Evolutionary conservation across 2,113 vertebrate genomes (phyloP).

Genomic region (Ramphastos sulfuratus): DNA sequence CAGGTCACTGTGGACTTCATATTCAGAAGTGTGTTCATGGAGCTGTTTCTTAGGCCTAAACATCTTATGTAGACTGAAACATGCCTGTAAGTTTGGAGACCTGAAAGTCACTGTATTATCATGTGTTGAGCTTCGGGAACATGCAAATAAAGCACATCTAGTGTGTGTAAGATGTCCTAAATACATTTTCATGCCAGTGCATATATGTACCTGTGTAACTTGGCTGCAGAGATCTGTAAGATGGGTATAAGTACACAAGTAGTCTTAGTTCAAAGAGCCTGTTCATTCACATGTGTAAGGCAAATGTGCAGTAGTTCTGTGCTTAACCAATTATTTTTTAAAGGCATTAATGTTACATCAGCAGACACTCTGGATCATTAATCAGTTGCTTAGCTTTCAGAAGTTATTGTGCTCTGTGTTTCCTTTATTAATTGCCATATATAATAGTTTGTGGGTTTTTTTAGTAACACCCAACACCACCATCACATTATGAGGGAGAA

Average conservation of each 20-base stretch:
- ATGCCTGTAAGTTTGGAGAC: neutral
- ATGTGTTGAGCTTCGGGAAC: neutral
- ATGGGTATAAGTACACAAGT: neutral
- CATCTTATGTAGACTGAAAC: neutral
- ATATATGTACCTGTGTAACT: neutral
- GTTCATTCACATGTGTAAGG: neutral
- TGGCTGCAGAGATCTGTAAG: neutral
- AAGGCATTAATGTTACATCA: neutral
- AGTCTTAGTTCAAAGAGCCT: neutral
- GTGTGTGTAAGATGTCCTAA: neutral
- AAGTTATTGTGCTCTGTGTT: neutral
- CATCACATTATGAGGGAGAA: neutral
- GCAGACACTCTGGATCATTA: neutral
- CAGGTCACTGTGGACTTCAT: neutral
- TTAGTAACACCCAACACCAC: neutral
- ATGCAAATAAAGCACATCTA: accelerated
- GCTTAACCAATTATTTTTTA: neutral
- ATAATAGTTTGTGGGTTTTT: neutral
- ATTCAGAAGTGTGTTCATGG: neutral
- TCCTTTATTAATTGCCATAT: neutral
- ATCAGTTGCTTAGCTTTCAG: neutral
- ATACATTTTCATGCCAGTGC: neutral
- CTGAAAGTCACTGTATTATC: neutral
- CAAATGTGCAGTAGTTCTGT: neutral
- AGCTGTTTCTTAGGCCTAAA: neutral